Conservation (phyloP, 2,797 vertebrate species). For the Cheirogaleus major region DNA sequence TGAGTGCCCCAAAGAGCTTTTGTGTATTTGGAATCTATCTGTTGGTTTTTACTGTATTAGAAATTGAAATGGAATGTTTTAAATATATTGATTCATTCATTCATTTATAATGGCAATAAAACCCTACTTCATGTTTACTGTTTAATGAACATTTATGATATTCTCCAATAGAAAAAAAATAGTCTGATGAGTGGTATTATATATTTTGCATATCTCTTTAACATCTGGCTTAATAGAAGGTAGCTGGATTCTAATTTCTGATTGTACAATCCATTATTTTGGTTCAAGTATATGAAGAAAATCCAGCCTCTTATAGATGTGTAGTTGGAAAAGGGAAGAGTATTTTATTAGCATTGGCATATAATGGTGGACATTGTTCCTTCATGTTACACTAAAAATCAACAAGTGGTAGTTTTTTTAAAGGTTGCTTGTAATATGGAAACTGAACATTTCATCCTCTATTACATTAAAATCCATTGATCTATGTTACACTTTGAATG, state of each 20-base stretch:
- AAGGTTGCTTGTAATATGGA: neutral
- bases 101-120: neutral
- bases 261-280: neutral
- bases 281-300: neutral
- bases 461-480: too few species aligned
- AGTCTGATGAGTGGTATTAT: neutral
- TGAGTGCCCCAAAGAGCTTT: neutral
- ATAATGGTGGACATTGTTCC: neutral
- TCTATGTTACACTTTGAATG: neutral
- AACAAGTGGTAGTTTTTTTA: neutral
- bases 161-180: neutral
- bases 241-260: neutral
- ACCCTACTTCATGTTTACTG: neutral
- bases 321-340: neutral
- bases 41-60: neutral
- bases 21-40: neutral
- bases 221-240: neutral
- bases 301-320: neutral
- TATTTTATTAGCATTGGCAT: neutral
- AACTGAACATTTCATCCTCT: neutral
- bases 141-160: neutral
- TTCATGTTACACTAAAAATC: neutral
- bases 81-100: neutral
- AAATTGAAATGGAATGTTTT: neutral
- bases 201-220: neutral